Evolutionary conservation across 2,888 invertebrate genomes (phyloP).

Genomic region (Apotomis capreana): DNA sequence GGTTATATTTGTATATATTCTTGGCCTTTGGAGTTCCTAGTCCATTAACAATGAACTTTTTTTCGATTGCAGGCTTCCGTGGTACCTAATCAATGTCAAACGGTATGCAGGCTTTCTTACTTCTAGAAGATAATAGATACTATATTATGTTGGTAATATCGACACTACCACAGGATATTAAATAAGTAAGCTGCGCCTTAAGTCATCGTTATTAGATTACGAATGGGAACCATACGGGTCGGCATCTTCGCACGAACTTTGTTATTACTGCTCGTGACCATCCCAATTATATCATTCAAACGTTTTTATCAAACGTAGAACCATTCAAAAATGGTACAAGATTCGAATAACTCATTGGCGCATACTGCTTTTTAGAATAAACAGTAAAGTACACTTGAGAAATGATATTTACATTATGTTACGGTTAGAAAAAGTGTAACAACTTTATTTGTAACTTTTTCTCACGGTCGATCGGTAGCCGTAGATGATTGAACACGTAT

Average conservation of each 20-base stretch:
- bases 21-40: no score
- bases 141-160: no score
- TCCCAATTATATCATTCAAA: conserved; percentile 37
- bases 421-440: conserved; percentile 15
- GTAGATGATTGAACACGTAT: neutral
- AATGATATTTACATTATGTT: conserved; percentile 17
- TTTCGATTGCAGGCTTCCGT: no score
- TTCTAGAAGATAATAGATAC: no score
- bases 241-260: conserved; percentile 63
- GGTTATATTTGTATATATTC: no score
- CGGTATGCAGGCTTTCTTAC: no score
- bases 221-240: conserved; percentile 50
- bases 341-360: neutral
- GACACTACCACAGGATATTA: neutral
- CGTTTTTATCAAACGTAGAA: conserved; percentile 12
- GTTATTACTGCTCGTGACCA: conserved; percentile 47
- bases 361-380: neutral
- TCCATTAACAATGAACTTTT: no score
- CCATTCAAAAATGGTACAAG: conserved; percentile 6
- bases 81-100: no score
- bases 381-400: no score
- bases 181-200: conserved; percentile 54
- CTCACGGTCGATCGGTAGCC: neutral
- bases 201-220: conserved; percentile 63
- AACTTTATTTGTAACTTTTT: conserved; percentile 4